Percentiles rank a stretch among this genome's conserved stretches.
Evolutionary conservation across 1,140 invertebrate genomes (phyloP).

Genomic region (Scylla paramamosain): DNA sequence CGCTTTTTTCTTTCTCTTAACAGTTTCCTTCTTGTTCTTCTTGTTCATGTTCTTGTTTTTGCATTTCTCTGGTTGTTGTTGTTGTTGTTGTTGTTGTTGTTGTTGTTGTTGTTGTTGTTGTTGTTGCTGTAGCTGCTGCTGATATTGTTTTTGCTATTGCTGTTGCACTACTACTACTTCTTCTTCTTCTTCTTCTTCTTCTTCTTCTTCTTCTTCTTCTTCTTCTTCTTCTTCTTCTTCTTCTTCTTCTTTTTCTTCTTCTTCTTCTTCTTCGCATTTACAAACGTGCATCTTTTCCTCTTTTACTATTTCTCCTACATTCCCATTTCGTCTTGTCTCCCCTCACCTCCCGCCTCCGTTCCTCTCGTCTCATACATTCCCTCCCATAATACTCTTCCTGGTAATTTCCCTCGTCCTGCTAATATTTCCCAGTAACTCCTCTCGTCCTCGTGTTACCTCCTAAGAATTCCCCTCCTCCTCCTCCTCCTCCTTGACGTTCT

Average conservation of each 20-base stretch:
- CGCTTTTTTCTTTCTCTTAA: neutral
- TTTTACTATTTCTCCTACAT: neutral
- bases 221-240: slow-evolving; percentile 35
- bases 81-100: no score
- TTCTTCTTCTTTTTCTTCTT: slow-evolving; percentile 41
- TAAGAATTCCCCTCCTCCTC: neutral
- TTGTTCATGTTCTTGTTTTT: neutral
- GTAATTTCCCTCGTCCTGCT: neutral
- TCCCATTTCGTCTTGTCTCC: neutral
- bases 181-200: no score
- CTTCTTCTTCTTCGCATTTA: neutral
- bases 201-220: no score
- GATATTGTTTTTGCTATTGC: no score
- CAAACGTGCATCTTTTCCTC: neutral
- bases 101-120: no score
- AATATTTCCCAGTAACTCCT: neutral
- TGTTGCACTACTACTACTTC: no score
- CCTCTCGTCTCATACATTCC: neutral
- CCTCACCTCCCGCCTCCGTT: neutral
- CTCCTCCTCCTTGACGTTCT: neutral
- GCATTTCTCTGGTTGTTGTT: no score
- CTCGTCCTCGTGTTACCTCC: neutral
- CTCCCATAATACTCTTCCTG: neutral
- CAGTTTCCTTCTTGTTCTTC: neutral
- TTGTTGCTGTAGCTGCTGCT: no score